A percentile compares a stretch with the other conserved stretches of the same genome.
phyloP scores from a whole-genome alignment of 1,140 invertebrate genomes.

The Dryas iulia region DNA sequence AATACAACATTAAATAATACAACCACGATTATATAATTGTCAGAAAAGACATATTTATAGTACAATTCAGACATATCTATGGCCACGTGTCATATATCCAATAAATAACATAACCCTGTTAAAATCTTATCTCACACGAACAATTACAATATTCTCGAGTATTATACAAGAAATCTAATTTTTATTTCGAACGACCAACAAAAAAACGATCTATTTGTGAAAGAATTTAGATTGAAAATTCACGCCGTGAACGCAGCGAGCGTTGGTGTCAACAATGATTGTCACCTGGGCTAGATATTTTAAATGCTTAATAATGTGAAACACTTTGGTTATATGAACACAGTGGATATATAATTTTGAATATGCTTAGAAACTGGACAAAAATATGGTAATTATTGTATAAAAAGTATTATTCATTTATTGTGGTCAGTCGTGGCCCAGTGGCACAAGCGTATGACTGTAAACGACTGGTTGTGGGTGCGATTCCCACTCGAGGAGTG shows the following conservation, averaged over 20 bases:
- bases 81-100: neutral
- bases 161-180: slow-evolving; percentile 5
- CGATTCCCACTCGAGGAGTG: too few species aligned
- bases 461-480: too few species aligned
- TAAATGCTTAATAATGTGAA: slow-evolving; percentile 13
- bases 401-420: too few species aligned
- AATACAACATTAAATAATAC: neutral
- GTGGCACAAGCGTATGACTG: too few species aligned
- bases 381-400: too few species aligned
- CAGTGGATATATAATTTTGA: too few species aligned
- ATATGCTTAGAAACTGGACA: too few species aligned
- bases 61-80: neutral
- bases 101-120: neutral
- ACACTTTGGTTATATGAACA: too few species aligned
- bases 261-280: slow-evolving; percentile 13
- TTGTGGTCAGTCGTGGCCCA: too few species aligned
- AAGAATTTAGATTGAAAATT: slow-evolving; percentile 25
- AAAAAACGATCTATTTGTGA: slow-evolving; percentile 19
- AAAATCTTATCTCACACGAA: neutral
- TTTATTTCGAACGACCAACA: slow-evolving; percentile 5
- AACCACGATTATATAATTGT: neutral
- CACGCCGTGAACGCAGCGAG: slow-evolving; percentile 7
- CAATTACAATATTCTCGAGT: neutral
- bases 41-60: neutral
- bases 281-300: slow-evolving; percentile 12